phyloP scores from a whole-genome alignment of 2,113 vertebrate genomes.

The Caranx ignobilis region DNA sequence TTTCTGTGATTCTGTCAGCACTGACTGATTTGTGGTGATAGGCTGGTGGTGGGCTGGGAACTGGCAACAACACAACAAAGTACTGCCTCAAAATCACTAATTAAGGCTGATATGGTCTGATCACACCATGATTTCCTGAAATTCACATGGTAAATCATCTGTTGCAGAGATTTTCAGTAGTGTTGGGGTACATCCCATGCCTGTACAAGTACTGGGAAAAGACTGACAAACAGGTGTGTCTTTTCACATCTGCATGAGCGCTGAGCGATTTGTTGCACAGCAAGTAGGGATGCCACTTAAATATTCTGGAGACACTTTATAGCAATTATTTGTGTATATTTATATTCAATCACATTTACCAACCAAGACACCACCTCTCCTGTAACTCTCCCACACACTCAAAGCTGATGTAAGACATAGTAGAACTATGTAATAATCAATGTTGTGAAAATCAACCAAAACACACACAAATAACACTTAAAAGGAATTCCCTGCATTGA shows the following conservation, averaged over 20 bases:
- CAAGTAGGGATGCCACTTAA: too few relatives aligned
- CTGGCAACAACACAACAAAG: slow-evolving; percentile 21
- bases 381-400: neutral
- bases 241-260: too few relatives aligned
- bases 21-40: slow-evolving; percentile 5
- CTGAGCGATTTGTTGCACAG: neutral
- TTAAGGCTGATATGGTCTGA: neutral
- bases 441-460: neutral
- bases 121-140: neutral
- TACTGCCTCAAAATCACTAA: neutral
- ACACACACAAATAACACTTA: neutral
- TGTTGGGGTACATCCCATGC: neutral
- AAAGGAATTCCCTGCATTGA: neutral
- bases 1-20: slow-evolving; percentile 24
- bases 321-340: neutral
- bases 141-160: neutral
- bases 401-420: neutral
- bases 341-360: neutral
- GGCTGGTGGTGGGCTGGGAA: neutral
- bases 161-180: neutral
- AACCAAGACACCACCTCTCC: neutral
- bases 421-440: neutral
- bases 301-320: neutral
- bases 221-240: too few relatives aligned
- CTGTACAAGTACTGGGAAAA: neutral